phyloP scores from a whole-genome alignment of 2,888 invertebrate species.

The Bruchidius siliquastri region DNA sequence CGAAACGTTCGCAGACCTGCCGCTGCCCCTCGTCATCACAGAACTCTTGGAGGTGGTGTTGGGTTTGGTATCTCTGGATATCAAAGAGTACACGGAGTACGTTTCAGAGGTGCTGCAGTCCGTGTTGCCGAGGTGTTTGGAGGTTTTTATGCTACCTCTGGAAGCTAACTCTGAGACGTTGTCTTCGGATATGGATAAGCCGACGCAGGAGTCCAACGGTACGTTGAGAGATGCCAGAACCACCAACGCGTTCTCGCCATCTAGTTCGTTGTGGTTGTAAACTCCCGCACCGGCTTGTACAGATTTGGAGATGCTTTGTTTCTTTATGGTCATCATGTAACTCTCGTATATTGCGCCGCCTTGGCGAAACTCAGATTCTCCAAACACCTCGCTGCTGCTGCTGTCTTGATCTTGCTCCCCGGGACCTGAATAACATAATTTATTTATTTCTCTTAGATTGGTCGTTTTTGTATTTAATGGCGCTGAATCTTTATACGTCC shows the following conservation, averaged over 20 bases:
- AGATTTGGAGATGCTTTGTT: constrained; percentile 8
- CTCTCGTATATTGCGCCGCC: constrained; percentile 21
- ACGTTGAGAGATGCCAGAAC: constrained; percentile 21
- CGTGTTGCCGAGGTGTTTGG: constrained; percentile 4
- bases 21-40: background rate
- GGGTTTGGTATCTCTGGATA: background rate
- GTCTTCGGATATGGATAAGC: constrained; percentile 19
- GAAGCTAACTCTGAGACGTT: background rate
- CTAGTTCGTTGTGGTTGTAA: constrained; percentile 16
- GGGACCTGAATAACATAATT: constrained; percentile 1
- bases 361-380: constrained; percentile 16
- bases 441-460: no score
- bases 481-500: no score
- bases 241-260: constrained; percentile 19
- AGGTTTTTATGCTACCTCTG: constrained; percentile 4
- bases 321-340: constrained; percentile 15
- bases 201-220: constrained; percentile 19
- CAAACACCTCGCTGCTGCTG: constrained; percentile 8
- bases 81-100: background rate
- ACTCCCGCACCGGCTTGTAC: constrained; percentile 8
- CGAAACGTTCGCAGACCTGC: background rate
- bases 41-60: background rate
- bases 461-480: no score
- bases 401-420: constrained; percentile 11
- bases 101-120: constrained; percentile 1